Conservation (phyloP, 2,888 invertebrate species). For the Cataglyphis cursor region DNA sequence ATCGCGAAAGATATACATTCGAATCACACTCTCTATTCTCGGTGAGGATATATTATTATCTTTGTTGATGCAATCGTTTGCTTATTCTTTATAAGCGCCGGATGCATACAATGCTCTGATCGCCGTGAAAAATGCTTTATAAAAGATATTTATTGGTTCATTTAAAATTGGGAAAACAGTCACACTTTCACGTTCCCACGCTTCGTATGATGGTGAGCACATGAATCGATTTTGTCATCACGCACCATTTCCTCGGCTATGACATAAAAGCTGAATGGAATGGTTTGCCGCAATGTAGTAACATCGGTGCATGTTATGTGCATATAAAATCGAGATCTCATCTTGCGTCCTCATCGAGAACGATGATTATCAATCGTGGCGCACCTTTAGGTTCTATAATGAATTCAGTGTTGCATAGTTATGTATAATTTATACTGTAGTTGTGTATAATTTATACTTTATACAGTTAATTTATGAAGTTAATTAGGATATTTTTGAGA, state of each 20-base stretch:
- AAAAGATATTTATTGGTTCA: constrained; percentile 3
- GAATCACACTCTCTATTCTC: not conserved
- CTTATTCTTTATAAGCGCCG: not conserved
- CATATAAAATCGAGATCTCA: not conserved
- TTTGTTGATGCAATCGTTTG: not conserved
- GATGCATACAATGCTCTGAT: not conserved
- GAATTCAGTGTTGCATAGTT: not conserved
- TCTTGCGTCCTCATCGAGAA: not conserved
- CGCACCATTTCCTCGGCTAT: constrained; percentile 63
- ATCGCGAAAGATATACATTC: not conserved
- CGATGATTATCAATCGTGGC: not conserved
- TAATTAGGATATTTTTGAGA: not conserved
- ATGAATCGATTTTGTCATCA: constrained; percentile 68
- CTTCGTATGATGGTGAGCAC: not conserved
- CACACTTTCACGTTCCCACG: not conserved
- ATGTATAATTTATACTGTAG: not conserved
- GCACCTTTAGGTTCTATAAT: not conserved
- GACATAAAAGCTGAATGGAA: constrained; percentile 54
- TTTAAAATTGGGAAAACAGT: constrained; percentile 18
- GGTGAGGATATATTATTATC: not conserved
- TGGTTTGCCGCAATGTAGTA: not conserved
- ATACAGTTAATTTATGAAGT: constrained; percentile 4
- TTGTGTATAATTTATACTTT: not conserved
- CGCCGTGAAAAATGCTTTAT: not conserved
- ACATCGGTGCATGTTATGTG: not conserved